These are phyloP conservation scores for Myotis daubentonii DNA, from an alignment of 2,797 vertebrate genomes.

Conservation along the genomic window DNA sequence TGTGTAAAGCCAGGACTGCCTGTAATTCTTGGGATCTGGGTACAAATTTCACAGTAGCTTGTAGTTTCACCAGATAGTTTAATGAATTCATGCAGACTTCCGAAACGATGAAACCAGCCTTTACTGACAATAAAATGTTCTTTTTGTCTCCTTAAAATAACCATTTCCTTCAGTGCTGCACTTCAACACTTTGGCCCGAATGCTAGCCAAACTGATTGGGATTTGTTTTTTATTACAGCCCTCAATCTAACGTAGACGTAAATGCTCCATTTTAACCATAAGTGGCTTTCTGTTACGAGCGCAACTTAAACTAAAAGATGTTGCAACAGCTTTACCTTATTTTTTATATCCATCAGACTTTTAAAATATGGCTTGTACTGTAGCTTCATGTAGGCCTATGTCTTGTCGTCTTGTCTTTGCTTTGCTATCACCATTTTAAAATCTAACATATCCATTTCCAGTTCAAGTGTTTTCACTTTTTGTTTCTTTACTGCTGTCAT, in stretches of 20 bases:
- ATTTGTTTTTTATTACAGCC: background rate
- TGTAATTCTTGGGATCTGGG: background rate
- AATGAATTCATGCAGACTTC: background rate
- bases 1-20: background rate
- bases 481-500: background rate
- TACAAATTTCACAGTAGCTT: background rate
- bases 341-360: slow-evolving; percentile 3
- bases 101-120: background rate
- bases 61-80: background rate
- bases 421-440: slow-evolving; percentile 22
- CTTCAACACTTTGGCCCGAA: background rate
- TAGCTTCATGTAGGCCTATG: background rate
- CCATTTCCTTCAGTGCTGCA: background rate
- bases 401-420: background rate
- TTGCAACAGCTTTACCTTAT: background rate
- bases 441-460: background rate
- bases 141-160: background rate
- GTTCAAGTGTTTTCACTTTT: background rate
- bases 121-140: background rate
- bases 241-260: background rate
- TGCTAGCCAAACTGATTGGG: background rate
- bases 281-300: background rate
- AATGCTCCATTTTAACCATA: background rate
- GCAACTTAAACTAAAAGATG: background rate
- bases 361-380: background rate